A percentile compares a stretch with the other conserved stretches of the same genome.
phyloP scores from a whole-genome alignment of 2,888 invertebrate genomes.

The Podabrus alpinus region DNA sequence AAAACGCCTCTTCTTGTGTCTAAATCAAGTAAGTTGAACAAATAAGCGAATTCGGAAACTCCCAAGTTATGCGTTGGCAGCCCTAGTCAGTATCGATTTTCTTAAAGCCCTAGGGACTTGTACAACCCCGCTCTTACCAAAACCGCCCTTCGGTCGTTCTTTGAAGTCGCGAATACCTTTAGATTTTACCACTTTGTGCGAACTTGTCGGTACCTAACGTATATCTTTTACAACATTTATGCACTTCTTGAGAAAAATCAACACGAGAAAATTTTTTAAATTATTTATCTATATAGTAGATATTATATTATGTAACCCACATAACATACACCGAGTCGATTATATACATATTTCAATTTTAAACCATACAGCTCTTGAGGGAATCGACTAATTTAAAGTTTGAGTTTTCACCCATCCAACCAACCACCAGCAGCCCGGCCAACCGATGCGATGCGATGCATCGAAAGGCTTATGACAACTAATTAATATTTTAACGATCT shows the following conservation, averaged over 20 bases:
- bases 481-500: background rate
- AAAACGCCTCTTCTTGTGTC: conserved; percentile 11
- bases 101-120: conserved; percentile 40
- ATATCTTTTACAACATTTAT: background rate
- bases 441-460: background rate
- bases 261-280: background rate
- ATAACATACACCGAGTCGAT: background rate
- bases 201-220: conserved; percentile 28
- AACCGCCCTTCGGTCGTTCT: conserved; percentile 37
- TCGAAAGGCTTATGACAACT: background rate
- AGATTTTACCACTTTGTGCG: conserved; percentile 38
- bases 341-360: background rate
- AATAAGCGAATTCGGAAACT: conserved; percentile 31
- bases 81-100: conserved; percentile 38
- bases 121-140: conserved; percentile 33
- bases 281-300: no score
- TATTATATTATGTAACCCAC: no score
- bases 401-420: background rate
- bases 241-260: background rate
- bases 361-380: background rate
- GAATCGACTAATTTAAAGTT: background rate
- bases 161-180: conserved; percentile 43
- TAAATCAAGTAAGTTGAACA: conserved; percentile 25
- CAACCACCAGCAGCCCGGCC: background rate
- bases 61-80: conserved; percentile 31